Base-by-base conservation (phyloP, 2,888 invertebrate species). In the Troglohyphantes excavatus region DNA sequence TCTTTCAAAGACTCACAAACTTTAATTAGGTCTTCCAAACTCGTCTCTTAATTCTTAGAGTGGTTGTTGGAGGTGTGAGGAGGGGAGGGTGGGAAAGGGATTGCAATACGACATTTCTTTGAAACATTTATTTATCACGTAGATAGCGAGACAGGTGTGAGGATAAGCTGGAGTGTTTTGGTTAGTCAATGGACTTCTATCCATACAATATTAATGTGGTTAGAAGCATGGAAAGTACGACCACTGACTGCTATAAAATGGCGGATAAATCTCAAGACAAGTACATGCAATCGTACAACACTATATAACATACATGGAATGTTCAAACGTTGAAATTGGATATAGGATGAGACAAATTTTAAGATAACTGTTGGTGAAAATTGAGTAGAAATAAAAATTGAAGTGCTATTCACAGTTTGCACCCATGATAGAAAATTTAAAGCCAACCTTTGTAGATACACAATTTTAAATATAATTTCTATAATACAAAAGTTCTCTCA, bases 71-170 rank as follows among this genome's bases (percentile, higher is more conserved):
- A 53, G n/a, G 17, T 53, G 53, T 6, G 21, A 21, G 21, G 43
- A 39, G 19, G 13, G 21, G 19, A 39, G 19, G 13, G 21, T 9
- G 70, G 29, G 29, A 19, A 70, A 68, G 19, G 19, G 33, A 29
- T 68, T 68, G 19, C 21, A 53, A 84, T 75, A 39, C 84, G 84
- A 84, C 84, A 84, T 84, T 84, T 84, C 84, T 84, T 84, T 84
- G 84, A 84, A 84, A 84, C 23, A 13, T 46, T 27, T 59, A 3
- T 65, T 73, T 1, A n/a, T n/a, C 26, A 19, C 29, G n/a, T 61
- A n/a, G n/a, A 33, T 53, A 5, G 26, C 27, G 46, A 23, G 19
- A 46, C 23, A n/a, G 43, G 46, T 27, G 27, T 26, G 7, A 46
- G 72, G 39, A n/a, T 53, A 53, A 53, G 53, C 53, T 53, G n/a